Evolutionary conservation across 2,113 vertebrate genomes (phyloP).

Genomic region (Arvicanthis niloticus): DNA sequence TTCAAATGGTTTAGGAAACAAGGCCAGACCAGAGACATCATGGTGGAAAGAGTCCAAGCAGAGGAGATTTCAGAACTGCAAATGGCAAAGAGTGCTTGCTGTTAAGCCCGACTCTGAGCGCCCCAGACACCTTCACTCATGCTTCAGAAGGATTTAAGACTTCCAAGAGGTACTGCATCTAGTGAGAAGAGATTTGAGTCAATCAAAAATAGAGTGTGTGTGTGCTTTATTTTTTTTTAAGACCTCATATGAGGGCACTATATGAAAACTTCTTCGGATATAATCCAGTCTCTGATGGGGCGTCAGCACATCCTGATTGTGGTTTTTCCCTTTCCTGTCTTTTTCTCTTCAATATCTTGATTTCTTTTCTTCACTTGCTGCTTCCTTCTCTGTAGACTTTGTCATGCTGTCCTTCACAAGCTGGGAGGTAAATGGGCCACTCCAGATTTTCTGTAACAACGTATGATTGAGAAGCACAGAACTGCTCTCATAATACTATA

Average conservation of each 20-base stretch:
- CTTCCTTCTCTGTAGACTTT: not conserved
- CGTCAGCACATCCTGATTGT: not conserved
- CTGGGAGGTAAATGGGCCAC: not conserved
- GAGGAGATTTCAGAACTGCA: conserved; percentile 63
- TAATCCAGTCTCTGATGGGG: not conserved
- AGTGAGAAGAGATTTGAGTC: not conserved
- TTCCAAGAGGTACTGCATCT: conserved; percentile 63
- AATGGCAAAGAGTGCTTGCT: conserved; percentile 10
- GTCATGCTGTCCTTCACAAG: not conserved
- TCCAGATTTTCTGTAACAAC: not conserved
- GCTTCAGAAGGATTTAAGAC: conserved; percentile 52
- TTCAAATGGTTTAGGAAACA: conserved; percentile 79
- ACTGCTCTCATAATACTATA: not conserved
- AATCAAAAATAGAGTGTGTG: not conserved
- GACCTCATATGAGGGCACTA: not conserved
- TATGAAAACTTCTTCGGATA: not conserved
- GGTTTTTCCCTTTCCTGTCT: not conserved
- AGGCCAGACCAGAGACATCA: conserved; percentile 61
- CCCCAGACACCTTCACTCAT: not conserved
- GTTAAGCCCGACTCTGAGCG: not conserved
- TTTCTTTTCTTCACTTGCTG: not conserved
- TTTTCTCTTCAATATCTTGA: not conserved
- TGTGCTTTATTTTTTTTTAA: not conserved
- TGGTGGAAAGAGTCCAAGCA: conserved; percentile 53
- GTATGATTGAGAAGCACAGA: conserved; percentile 8